Base-by-base conservation (phyloP, 2,797 vertebrate genomes). In the Myotis findleyi region DNA sequence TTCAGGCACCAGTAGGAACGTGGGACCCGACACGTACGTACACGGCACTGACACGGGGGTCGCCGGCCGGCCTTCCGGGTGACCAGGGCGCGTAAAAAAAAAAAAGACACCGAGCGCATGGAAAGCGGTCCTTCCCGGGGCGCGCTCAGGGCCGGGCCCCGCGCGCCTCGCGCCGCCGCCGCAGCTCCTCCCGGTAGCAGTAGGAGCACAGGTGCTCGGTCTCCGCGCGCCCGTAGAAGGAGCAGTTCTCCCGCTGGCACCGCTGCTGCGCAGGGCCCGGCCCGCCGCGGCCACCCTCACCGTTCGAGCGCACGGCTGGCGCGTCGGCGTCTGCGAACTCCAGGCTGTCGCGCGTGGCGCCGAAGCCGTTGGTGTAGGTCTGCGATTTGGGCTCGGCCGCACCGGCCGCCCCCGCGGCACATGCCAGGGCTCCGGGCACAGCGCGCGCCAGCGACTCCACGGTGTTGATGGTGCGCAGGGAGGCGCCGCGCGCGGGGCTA, bases 171-270 rank as follows among this genome's bases (percentile, higher is more conserved):
- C 99, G 99, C 98, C 99, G 99, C 98, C 99, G 99, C 96, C 99
- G 99, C 91, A 99, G 97, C 98, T 99, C 99, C 98, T 99, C 99
- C 94, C 99, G 99, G 98, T 99, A 99, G 98, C 99, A 99, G 98
- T 99, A 99, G 83, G 99, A 99, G 98, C 99, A 99, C 98, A 98
- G 99, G 98, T 99, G 99, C 96, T 99, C 99, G 57, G 99, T 99
- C 98, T 99, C 99, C 0, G 99, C 99, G 94, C 99, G 99, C 38
- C 99, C 99, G 47, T 99, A 99, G 98, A 99, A 99, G 96, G 99
- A 99, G 97, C 99, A 99, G 98, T 99, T 99, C 97, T 99, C 99
- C 97, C 99, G 99, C 98, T 99, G 99, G 98, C 99, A 99, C 97
- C 99, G 99, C 97, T 99, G 99, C 98, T 99, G 99, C 77, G 99